Evolutionary conservation across 2,113 vertebrate genomes (phyloP), one percentile per base, ranked within the genome.

Genomic region (Actenoides hombroni): DNA sequence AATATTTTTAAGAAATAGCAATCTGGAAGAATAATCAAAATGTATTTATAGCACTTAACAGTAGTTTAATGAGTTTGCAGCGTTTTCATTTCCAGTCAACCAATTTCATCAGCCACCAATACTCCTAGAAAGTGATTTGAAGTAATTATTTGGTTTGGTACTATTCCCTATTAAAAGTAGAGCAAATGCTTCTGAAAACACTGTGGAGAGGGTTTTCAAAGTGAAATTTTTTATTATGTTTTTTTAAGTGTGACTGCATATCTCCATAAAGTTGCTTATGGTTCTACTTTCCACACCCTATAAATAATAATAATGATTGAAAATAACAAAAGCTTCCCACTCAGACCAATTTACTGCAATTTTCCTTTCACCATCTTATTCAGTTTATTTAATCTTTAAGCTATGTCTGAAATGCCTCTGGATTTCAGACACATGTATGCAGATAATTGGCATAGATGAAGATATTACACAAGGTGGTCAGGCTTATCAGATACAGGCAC

Each of bases 321-420:
- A 95, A 92, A 91, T 77, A 96, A 87, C 73, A 92, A 89, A 92
- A 92, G 37, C 84, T 87, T 96, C 70, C 74, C 49, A 77, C 81
- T 96, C 83, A 88, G 70, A 54, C 74, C 81, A 85, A 87, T 93
- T 94, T 93, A 76, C 35, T 92, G 56, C 91, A 76, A 93, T 94
- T 88, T 92, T 94, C 69, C 56, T 94, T 94, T 91, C 79, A 89
- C 60, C 44, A 35, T 87, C 74, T 80, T 76, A 65, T 73, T 87
- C 63, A 46, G 81, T 95, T 94, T 92, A 65, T 92, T 96, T 95
- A 91, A 92, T 95, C 85, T 94, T 71, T 39, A 77, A 39, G 20
- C 68, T 92, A 33, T 88, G 63, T 94, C 67, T 79, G 86, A 68
- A 69, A 89, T 91, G 83, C 74, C 88, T 76, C 92, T 85, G 86